Percentiles rank a stretch among this genome's conserved stretches.
phyloP scores from a whole-genome alignment of 2,797 vertebrate genomes.

The Xenopus petersii region DNA sequence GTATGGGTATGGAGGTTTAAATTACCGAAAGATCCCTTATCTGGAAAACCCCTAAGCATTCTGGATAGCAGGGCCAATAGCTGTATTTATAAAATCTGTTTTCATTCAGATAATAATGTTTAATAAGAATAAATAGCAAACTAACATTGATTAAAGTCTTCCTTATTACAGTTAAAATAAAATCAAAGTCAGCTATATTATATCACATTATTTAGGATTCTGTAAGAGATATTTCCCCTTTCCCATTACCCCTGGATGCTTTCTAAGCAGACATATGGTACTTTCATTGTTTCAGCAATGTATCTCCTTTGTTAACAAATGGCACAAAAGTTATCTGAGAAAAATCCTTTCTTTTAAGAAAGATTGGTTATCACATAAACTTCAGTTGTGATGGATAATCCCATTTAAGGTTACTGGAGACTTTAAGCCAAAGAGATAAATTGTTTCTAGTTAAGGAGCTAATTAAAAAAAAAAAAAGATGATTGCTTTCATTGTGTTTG shows the following conservation, averaged over 20 bases:
- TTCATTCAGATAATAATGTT: no score
- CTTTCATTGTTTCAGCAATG: conserved; percentile 30
- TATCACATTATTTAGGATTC: not conserved
- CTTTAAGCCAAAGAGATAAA: conserved; percentile 47
- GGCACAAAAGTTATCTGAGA: conserved; percentile 43
- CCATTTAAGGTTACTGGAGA: conserved; percentile 50
- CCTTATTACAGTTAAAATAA: not conserved
- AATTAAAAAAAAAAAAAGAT: conserved; percentile 49
- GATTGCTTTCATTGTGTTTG: conserved; percentile 48
- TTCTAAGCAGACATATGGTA: conserved; percentile 38
- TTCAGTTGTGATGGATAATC: conserved; percentile 49
- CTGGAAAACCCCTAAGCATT: no score
- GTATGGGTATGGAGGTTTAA: no score
- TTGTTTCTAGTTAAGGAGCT: conserved; percentile 49
- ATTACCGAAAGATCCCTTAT: no score
- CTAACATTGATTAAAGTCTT: not conserved
- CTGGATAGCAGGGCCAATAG: no score
- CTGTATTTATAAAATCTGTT: no score
- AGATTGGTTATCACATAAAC: conserved; percentile 49
- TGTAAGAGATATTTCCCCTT: conserved; percentile 17
- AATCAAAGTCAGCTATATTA: not conserved
- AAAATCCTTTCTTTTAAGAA: conserved; percentile 29
- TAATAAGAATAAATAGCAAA: not conserved
- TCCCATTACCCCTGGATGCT: conserved; percentile 40
- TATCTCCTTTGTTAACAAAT: conserved; percentile 41